phyloP scores from a whole-genome alignment of 2,888 invertebrate species.

The Nudaria mundana region DNA sequence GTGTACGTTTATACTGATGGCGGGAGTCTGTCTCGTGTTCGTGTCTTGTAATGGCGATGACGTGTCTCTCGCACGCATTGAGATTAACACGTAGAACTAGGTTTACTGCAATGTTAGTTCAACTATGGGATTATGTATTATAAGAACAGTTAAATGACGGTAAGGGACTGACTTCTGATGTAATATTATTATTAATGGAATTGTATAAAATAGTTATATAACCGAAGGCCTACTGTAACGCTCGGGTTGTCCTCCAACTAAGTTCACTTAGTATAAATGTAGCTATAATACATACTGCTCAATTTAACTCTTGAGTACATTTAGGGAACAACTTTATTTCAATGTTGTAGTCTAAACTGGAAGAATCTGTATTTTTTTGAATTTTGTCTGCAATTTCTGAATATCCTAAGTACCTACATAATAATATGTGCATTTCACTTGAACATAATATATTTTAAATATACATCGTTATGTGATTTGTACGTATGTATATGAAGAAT shows the following conservation, averaged over 20 bases:
- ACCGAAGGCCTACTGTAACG: slow-evolving; percentile 68
- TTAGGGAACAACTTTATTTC: slow-evolving; percentile 56
- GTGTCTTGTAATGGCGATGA: slow-evolving; percentile 24
- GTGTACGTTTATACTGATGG: slow-evolving; percentile 47
- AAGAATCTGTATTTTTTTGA: slow-evolving; percentile 49
- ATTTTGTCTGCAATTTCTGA: slow-evolving; percentile 15
- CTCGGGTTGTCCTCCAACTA: slow-evolving; percentile 67
- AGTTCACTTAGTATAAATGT: slow-evolving; percentile 73
- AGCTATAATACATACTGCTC: slow-evolving; percentile 74
- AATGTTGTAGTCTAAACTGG: slow-evolving; percentile 46
- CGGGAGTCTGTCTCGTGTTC: slow-evolving; percentile 38
- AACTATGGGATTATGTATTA: slow-evolving; percentile 71
- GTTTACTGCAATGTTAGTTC: slow-evolving; percentile 69
- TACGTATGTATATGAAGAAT: too few species aligned
- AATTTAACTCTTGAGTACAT: slow-evolving; percentile 73
- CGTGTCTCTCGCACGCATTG: slow-evolving; percentile 49
- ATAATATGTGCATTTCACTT: slow-evolving; percentile 35
- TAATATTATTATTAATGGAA: slow-evolving; percentile 73
- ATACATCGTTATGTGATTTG: too few species aligned
- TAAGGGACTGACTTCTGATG: slow-evolving; percentile 75
- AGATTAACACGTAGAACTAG: slow-evolving; percentile 71
- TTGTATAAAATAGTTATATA: slow-evolving; percentile 71
- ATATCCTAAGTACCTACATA: slow-evolving; percentile 26
- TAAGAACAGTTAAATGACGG: slow-evolving; percentile 67
- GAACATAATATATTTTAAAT: too few species aligned